These are phyloP conservation scores for Ariopsis seemanni DNA, from an alignment of 2,113 vertebrate species.

Conservation along the genomic window DNA sequence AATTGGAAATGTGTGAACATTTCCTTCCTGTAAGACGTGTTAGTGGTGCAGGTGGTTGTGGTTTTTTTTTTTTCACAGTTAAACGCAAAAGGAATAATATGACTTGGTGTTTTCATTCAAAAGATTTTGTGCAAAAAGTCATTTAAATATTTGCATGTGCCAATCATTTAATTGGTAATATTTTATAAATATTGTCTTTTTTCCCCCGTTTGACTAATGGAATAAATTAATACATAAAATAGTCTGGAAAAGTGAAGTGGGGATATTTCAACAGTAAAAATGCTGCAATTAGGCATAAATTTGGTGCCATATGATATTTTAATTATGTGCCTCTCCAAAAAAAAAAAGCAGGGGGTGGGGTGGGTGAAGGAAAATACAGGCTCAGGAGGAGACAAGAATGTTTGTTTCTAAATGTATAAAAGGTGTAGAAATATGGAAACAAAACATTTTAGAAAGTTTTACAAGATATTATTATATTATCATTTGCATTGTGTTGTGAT, in stretches of 20 bases:
- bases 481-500: not conserved
- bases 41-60: not conserved
- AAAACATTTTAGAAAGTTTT: not conserved
- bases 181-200: not conserved
- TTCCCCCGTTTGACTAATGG: not conserved
- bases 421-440: not conserved
- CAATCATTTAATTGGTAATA: not conserved
- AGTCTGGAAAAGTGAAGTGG: not conserved
- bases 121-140: not conserved
- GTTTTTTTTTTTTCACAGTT: not conserved
- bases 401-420: not conserved
- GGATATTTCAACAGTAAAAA: not conserved
- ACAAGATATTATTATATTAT: not conserved
- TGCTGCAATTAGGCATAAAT: not conserved
- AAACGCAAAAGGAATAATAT: not conserved
- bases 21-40: not conserved
- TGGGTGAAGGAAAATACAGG: too few relatives aligned
- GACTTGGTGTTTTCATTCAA: not conserved
- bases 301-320: not conserved
- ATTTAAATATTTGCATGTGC: not conserved
- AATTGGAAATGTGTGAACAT: constrained; percentile 2
- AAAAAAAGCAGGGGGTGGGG: too few relatives aligned
- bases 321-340: not conserved
- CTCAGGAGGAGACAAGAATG: not conserved
- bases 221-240: not conserved